Percentiles rank a stretch among this genome's conserved stretches.
These are phyloP conservation scores for Henricia sp. DNA, from an alignment of 53 echinoderm and acorn worm species.

Conservation along the genomic window DNA sequence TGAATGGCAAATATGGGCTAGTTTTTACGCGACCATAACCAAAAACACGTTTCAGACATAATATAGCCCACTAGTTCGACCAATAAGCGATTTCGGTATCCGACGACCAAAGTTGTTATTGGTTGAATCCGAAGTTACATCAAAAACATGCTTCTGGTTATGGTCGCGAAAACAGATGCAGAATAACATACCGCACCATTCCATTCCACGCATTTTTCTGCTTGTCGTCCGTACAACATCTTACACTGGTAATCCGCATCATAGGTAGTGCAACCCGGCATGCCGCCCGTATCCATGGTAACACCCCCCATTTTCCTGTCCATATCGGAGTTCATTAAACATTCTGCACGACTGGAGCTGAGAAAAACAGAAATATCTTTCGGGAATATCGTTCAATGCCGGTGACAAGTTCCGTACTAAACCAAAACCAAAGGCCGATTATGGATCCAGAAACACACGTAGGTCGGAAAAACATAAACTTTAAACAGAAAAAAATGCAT, in stretches of 20 bases:
- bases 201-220: conserved; percentile 38
- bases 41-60: no score
- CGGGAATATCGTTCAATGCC: neutral
- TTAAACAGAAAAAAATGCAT: no score
- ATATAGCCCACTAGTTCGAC: no score
- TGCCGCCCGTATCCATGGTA: conserved; percentile 13
- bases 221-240: conserved; percentile 51
- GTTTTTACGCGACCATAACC: no score
- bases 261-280: conserved; percentile 39
- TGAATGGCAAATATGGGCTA: neutral
- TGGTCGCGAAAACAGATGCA: neutral
- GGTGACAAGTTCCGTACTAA: no score
- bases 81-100: no score
- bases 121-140: no score
- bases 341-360: conserved; percentile 18
- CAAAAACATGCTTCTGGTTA: no score
- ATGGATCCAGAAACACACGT: no score
- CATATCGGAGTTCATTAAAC: neutral
- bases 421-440: no score
- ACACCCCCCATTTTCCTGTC: neutral
- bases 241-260: conserved; percentile 66
- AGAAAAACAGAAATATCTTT: neutral
- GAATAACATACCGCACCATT: neutral
- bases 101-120: no score
- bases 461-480: no score